Base-by-base conservation (phyloP, 2,888 invertebrate species). In the Cantharis nigra region DNA sequence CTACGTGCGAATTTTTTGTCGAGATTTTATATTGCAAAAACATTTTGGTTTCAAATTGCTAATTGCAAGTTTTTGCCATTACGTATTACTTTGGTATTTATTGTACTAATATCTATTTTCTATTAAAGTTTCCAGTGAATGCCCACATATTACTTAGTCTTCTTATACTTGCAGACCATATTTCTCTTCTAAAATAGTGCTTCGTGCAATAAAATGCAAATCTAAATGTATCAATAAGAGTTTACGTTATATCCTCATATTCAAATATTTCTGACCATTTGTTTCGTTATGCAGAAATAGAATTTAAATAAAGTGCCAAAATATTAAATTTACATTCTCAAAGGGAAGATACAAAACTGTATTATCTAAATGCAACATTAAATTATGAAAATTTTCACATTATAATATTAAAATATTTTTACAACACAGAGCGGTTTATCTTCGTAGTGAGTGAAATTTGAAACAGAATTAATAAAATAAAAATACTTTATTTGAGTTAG, bases 251-350 rank as follows among this genome's bases (percentile, higher is more conserved):
- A 77, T 71, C 64, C 67, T 71, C 69, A 71, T 70, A 74, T 63
- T 69, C 49, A 77, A 72, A 73, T 75, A 70, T 75, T 71, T 26
- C 65, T 78, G 78, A 75, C 78, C 78, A 67, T 30, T 78, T 73
- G 72, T 67, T 73, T 67, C 67, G n/a, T 16, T 33, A 67, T 71
- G 23, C 62, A 71, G 63, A 71, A 71, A 62, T 65, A 69, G 71
- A 69, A 72, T 76, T 76, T 30, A 26, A 72, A 72, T 76, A 69
- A 76, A 71, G 71, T 69, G 33, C 13, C n/a, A 69, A 69, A 72
- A 72, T 76, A 72, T 76, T 76, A 28, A 76, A 76, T 75, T 72
- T 72, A 13, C 67, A 67, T 28, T 71, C 26, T 65, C 16, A 13
- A 9, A 14, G 69, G 76, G 76, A 49, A 2, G 49, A 49, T 49